phyloP scores from a whole-genome alignment of 1,140 invertebrate genomes.

The Aphaenogaster floridana region DNA sequence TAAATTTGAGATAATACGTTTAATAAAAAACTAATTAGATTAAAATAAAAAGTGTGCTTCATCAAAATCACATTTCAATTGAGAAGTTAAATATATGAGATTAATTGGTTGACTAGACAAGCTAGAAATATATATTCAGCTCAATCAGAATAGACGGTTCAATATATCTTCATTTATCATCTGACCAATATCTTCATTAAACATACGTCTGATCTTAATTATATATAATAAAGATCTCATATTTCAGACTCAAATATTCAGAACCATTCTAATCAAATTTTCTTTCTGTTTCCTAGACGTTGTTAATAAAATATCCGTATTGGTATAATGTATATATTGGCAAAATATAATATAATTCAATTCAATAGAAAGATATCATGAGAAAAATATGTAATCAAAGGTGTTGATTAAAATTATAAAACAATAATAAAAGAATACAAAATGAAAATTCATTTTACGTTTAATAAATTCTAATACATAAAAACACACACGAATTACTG shows the following conservation, averaged over 20 bases:
- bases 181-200: not conserved
- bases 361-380: not conserved
- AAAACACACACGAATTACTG: not conserved
- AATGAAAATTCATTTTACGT: not conserved
- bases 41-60: not conserved
- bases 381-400: not conserved
- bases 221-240: too few relatives aligned
- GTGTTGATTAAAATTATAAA: not conserved
- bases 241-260: not conserved
- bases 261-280: not conserved
- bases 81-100: not conserved
- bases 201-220: not conserved
- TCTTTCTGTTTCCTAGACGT: not conserved
- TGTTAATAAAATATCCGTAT: not conserved
- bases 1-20: not conserved
- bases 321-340: not conserved
- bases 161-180: not conserved
- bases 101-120: not conserved
- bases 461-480: conserved; percentile 1
- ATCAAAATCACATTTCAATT: not conserved
- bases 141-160: not conserved
- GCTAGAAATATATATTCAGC: not conserved
- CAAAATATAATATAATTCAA: too few relatives aligned
- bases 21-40: not conserved
- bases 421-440: not conserved